Percentiles rank a stretch among this genome's conserved stretches.
Conservation (phyloP, 2,113 vertebrate species). For the Corynorhinus townsendii region DNA sequence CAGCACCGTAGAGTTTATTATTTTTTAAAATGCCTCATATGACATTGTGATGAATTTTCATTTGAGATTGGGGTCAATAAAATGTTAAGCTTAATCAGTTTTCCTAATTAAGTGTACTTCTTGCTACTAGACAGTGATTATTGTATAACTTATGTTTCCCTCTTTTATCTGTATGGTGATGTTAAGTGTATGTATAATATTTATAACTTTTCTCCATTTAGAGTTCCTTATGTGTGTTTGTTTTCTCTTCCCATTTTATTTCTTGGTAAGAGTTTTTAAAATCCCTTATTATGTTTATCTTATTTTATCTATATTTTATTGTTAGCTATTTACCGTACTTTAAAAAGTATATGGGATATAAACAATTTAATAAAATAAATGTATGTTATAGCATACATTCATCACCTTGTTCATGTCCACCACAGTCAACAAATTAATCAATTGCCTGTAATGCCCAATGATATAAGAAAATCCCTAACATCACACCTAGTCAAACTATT, state of each 20-base stretch:
- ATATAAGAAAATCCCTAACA: neutral
- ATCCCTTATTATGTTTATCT: neutral
- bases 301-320: neutral
- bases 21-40: neutral
- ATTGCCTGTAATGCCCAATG: neutral
- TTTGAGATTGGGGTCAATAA: neutral
- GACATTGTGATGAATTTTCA: neutral
- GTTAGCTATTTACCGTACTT: neutral
- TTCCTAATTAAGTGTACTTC: neutral
- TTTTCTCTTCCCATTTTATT: constrained; percentile 3
- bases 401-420: neutral
- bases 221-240: neutral
- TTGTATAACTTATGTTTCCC: neutral
- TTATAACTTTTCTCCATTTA: neutral
- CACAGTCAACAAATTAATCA: neutral
- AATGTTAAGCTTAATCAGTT: neutral
- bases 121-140: neutral
- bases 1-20: neutral
- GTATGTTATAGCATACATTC: neutral
- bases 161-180: neutral
- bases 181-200: neutral
- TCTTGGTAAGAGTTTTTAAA: neutral
- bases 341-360: neutral
- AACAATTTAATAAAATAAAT: neutral
- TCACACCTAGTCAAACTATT: neutral